Evolutionary conservation across 2,888 invertebrate species (phyloP).

Genomic region (Drosophila mettleri): DNA sequence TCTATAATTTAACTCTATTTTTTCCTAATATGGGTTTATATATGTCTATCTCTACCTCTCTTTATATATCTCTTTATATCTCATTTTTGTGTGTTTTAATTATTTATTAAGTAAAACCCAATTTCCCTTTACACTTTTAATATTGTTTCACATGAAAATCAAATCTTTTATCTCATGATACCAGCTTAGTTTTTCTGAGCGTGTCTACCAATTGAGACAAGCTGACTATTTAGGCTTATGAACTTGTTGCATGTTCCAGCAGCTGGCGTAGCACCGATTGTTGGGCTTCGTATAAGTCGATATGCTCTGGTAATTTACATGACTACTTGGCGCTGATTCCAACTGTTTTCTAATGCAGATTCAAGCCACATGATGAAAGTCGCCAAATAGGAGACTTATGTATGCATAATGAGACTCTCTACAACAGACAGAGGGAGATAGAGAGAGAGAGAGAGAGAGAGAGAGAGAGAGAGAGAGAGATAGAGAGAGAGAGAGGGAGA

Average conservation of each 20-base stretch:
- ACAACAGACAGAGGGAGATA: neutral
- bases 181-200: neutral
- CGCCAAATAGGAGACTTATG: constrained; percentile 4
- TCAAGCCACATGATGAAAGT: constrained; percentile 14
- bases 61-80: neutral
- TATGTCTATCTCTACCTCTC: neutral
- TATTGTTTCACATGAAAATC: no score
- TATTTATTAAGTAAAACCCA: no score
- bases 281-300: constrained; percentile 3
- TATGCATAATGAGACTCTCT: constrained; percentile 28
- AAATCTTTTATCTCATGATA: neutral
- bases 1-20: no score
- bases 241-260: constrained; percentile 1
- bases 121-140: neutral
- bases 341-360: constrained; percentile 33
- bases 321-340: constrained; percentile 30
- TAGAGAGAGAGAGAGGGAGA: neutral
- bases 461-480: neutral
- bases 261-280: neutral
- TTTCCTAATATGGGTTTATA: no score
- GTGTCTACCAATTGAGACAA: neutral
- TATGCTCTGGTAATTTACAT: constrained; percentile 39
- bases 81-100: no score
- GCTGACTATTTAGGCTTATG: constrained; percentile 4
- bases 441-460: neutral